phyloP scores from a whole-genome alignment of 1,140 invertebrate species.

The Homarus americanus region DNA sequence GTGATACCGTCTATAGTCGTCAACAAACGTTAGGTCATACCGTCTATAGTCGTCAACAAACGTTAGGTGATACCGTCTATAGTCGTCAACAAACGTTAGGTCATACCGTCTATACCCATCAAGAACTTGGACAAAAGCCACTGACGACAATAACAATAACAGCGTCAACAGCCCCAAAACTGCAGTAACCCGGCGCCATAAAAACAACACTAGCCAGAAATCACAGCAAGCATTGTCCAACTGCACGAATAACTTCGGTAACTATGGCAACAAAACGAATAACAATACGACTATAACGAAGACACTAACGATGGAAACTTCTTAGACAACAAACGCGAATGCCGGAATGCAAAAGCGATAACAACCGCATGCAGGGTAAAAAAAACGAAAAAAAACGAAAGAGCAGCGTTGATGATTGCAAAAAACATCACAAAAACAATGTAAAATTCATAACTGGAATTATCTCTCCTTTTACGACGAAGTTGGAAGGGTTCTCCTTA shows the following conservation, averaged over 20 bases:
- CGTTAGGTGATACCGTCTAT: neutral
- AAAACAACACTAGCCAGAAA: neutral
- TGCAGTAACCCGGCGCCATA: neutral
- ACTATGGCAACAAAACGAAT: conserved; percentile 1
- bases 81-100: neutral
- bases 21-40: no score
- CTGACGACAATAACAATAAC: neutral
- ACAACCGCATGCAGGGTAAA: neutral
- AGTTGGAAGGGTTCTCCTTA: no score
- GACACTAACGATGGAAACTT: conserved; percentile 7
- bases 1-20: no score
- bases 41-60: no score
- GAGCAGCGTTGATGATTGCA: neutral
- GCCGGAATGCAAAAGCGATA: neutral
- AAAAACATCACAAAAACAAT: neutral
- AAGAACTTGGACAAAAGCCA: neutral
- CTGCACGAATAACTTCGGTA: neutral
- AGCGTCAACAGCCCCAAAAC: neutral
- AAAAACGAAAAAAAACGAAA: neutral
- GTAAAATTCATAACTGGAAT: no score
- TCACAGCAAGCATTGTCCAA: neutral
- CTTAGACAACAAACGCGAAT: neutral
- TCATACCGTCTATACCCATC: no score
- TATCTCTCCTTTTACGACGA: no score
- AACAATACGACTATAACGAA: conserved; percentile 5